These are phyloP conservation scores for Boloria euphrosyne DNA, from an alignment of 2,888 invertebrate species.

Conservation along the genomic window DNA sequence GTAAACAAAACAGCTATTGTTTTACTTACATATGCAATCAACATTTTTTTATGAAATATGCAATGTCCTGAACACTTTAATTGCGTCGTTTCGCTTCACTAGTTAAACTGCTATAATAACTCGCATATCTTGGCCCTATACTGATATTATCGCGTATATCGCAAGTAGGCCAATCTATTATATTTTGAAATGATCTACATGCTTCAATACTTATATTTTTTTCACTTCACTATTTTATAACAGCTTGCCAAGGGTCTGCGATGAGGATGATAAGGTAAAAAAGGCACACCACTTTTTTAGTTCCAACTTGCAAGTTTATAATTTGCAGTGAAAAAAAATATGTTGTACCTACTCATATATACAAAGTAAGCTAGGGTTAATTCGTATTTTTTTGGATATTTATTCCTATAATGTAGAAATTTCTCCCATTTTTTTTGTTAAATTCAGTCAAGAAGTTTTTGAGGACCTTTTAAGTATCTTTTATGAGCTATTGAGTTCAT, in stretches of 20 bases:
- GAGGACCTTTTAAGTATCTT: too few relatives aligned
- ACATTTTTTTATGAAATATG: background rate
- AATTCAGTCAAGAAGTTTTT: too few relatives aligned
- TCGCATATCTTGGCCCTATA: slow-evolving; percentile 3
- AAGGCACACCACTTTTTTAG: too few relatives aligned
- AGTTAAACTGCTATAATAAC: background rate
- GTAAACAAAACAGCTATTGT: background rate
- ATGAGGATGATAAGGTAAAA: too few relatives aligned
- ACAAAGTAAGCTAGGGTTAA: too few relatives aligned
- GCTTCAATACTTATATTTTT: background rate
- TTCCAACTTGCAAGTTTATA: too few relatives aligned
- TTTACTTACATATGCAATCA: slow-evolving; percentile 2
- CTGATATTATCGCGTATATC: background rate
- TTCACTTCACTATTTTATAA: background rate
- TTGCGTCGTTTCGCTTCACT: background rate
- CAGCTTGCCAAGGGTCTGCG: background rate
- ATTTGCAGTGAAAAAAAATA: too few relatives aligned
- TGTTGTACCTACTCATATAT: too few relatives aligned
- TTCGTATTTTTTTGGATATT: too few relatives aligned
- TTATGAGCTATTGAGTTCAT: too few relatives aligned
- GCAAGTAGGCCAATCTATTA: background rate
- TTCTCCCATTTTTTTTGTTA: too few relatives aligned
- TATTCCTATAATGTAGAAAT: too few relatives aligned
- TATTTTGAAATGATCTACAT: slow-evolving; percentile 1
- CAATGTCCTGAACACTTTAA: slow-evolving; percentile 15